Evolutionary conservation across 2,888 invertebrate species (phyloP), one percentile per base, ranked within the genome.

Genomic region (Odontocolon sp.): DNA sequence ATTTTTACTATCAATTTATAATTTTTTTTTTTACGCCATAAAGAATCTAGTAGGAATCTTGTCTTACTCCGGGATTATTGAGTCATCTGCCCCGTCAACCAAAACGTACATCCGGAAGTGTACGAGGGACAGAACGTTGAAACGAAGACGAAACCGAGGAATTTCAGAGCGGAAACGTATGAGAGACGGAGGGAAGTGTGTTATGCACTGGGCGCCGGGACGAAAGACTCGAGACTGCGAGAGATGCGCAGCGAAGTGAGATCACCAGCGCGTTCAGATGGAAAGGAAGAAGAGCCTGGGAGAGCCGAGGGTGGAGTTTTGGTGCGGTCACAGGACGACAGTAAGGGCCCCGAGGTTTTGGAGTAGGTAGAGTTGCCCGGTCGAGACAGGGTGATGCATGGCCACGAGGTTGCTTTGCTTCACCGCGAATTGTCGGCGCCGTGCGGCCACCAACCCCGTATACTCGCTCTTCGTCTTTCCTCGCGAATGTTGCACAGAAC

Each of bases 381-480:
- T 45, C 73, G 81, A 84, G 86, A 86, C 86, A 86, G 87, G 76
- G 83, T 87, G 87, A 87, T 87, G 83, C 86, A 87, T 87, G 81
- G 85, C 84, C 82, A 83, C 81, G 83, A 84, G 87, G 87, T 87
- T 83, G 87, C 81, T 80, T 77, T 82, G 84, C 82, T 83, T 84
- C 83, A 85, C 86, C 85, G 82, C 85, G 84, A 86, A 87, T 86
- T 82, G 84, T 86, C 85, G 87, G 85, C 87, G 85, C 86, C 86
- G 81, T 78, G 82, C 81, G 80, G 81, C 83, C 82, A 80, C 80
- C 81, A 68, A 64, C 50, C 52, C 64, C 59, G 59, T 45, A 18
- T 31, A 11, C 26, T 9, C 33, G 6, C 38, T 69, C 71, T 64
- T 50, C 23, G 36, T 56, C 40, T 59, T 70, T 47, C 45, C 26